Percentiles rank a stretch among this genome's conserved stretches.
Conservation (phyloP, 2,888 invertebrate species). For the Melipona bicolor region DNA sequence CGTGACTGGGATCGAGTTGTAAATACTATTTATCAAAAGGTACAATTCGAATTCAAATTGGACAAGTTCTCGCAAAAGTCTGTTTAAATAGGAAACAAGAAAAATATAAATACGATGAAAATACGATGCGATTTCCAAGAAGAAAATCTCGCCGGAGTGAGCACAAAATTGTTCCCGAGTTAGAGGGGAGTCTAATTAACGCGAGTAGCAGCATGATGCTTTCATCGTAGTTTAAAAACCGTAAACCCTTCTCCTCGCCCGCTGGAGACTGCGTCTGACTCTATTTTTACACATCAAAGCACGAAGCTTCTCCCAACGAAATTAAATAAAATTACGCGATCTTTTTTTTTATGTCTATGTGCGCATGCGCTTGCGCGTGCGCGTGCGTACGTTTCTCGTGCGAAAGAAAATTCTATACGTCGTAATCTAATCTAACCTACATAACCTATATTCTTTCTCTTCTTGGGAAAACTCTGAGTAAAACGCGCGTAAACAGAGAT, state of each 20-base stretch:
- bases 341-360: no score
- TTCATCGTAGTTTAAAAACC: slow-evolving; percentile 28
- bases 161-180: slow-evolving; percentile 14
- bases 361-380: no score
- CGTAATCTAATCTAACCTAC: not conserved
- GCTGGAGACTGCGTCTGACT: not conserved
- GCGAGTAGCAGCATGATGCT: slow-evolving; percentile 9
- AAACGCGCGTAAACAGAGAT: not conserved
- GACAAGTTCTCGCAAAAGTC: no score
- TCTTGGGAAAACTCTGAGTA: not conserved
- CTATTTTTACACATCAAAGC: not conserved
- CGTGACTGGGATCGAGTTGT: no score
- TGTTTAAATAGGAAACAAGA: no score
- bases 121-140: not conserved
- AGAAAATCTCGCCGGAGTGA: not conserved
- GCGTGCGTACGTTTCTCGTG: no score
- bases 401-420: not conserved
- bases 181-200: slow-evolving; percentile 29
- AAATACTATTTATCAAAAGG: no score
- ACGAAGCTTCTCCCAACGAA: not conserved
- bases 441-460: not conserved
- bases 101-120: no score
- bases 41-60: no score
- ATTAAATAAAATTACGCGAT: not conserved
- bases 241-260: not conserved